These are phyloP conservation scores for Drosophila borborema DNA, from an alignment of 2,888 invertebrate genomes.

Conservation along the genomic window DNA sequence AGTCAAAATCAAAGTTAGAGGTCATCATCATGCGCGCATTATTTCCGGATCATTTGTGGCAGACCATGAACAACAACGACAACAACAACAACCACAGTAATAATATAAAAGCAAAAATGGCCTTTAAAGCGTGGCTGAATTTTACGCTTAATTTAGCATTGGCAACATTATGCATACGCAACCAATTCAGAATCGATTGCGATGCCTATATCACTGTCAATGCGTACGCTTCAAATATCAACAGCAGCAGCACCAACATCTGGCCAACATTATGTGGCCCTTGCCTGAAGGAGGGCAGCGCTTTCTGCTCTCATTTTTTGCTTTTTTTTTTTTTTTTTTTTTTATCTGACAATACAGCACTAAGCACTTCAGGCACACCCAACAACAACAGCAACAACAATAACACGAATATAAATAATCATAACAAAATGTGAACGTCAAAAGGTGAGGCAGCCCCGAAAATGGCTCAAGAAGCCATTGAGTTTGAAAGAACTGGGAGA, in stretches of 20 bases:
- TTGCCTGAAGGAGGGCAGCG: slow-evolving; percentile 54
- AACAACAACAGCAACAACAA: slow-evolving; percentile 28
- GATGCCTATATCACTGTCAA: slow-evolving; percentile 25
- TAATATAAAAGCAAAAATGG: background rate
- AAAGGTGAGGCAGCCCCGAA: slow-evolving; percentile 37
- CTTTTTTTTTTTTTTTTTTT: slow-evolving; percentile 41
- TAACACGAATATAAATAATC: slow-evolving; percentile 69
- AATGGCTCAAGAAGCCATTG: slow-evolving; percentile 36
- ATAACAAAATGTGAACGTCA: slow-evolving; percentile 66
- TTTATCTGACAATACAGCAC: slow-evolving; percentile 53
- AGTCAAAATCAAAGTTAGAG: slow-evolving; percentile 12
- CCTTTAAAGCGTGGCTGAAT: slow-evolving; percentile 69
- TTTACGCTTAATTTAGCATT: slow-evolving; percentile 76
- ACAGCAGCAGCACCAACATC: slow-evolving; percentile 50
- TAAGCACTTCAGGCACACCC: slow-evolving; percentile 53
- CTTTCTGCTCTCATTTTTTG: background rate
- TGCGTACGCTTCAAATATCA: slow-evolving; percentile 9
- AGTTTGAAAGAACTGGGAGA: slow-evolving; percentile 24
- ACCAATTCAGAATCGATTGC: slow-evolving; percentile 40
- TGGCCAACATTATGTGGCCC: slow-evolving; percentile 40
- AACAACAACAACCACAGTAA: background rate
- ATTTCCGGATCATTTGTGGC: slow-evolving; percentile 79
- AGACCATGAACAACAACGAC: slow-evolving; percentile 19
- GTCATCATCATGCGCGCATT: slow-evolving; percentile 60
- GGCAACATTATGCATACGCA: slow-evolving; percentile 64